These are phyloP conservation scores for Burhinus bistriatus DNA, from an alignment of 2,113 vertebrate species.

Conservation along the genomic window DNA sequence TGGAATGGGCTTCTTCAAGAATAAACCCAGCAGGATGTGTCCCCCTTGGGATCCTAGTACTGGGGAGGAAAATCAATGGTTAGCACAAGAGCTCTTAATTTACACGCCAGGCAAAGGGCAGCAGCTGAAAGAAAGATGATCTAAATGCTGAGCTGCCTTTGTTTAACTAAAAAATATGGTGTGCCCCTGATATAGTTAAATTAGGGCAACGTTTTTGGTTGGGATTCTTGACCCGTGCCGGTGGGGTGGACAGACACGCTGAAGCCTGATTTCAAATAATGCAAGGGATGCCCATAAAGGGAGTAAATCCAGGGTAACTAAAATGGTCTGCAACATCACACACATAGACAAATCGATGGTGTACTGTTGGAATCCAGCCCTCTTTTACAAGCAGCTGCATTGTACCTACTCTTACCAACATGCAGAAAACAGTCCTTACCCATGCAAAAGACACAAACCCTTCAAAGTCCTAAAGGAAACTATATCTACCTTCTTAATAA, in stretches of 20 bases:
- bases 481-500: not conserved
- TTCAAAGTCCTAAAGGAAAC: not conserved
- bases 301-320: not conserved
- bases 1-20: constrained; percentile 31
- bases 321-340: not conserved
- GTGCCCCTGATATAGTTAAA: not conserved
- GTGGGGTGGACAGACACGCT: rapidly evolving
- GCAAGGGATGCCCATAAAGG: not conserved
- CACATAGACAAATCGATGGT: not conserved
- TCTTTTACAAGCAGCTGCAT: not conserved
- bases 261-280: not conserved
- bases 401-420: not conserved
- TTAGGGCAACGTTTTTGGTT: not conserved
- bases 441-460: not conserved
- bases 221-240: not conserved
- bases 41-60: constrained; percentile 10
- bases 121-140: not conserved
- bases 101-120: not conserved
- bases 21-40: constrained; percentile 12
- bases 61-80: constrained; percentile 15
- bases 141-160: not conserved
- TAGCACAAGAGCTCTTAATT: constrained; percentile 42
- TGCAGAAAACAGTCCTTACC: not conserved
- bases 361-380: not conserved
- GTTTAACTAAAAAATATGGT: not conserved